Evolutionary conservation across 1,140 invertebrate species (phyloP).

Genomic region (Ips nitidus): DNA sequence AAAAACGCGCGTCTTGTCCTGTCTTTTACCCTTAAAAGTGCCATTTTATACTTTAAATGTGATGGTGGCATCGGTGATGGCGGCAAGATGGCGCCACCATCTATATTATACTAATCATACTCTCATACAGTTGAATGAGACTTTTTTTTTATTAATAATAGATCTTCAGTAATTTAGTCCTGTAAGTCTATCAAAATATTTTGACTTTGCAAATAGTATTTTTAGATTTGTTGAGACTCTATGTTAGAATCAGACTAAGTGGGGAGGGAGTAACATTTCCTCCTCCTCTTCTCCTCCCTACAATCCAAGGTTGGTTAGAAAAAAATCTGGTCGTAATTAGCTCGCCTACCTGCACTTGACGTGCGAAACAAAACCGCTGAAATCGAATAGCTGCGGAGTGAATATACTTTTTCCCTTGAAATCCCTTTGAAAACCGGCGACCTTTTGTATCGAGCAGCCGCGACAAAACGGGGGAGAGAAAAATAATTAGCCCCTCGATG

Average conservation of each 20-base stretch:
- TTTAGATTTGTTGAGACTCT: too few species aligned
- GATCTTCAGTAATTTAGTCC: too few species aligned
- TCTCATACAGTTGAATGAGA: too few species aligned
- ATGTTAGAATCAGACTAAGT: too few species aligned
- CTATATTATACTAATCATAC: too few species aligned
- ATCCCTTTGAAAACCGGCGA: conserved; percentile 5
- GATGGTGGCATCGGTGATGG: too few species aligned
- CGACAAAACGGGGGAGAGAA: conserved; percentile 13
- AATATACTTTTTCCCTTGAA: conserved; percentile 12
- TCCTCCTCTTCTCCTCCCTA: background rate
- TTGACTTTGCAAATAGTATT: too few species aligned
- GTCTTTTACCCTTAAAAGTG: conserved; percentile 12
- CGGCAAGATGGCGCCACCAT: too few species aligned
- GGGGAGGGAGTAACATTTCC: too few species aligned
- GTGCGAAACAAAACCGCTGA: background rate
- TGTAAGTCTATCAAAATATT: too few species aligned
- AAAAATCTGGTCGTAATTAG: background rate
- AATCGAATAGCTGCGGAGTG: conserved; percentile 6
- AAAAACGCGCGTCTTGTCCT: conserved; percentile 11
- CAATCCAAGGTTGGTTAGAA: too few species aligned
- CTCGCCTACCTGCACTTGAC: conserved; percentile 11
- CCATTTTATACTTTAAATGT: background rate
- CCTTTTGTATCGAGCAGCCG: conserved; percentile 12
- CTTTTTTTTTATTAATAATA: too few species aligned
- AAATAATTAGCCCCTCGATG: conserved; percentile 17